A percentile compares a stretch with the other conserved stretches of the same genome.
phyloP scores from a whole-genome alignment of 1,140 invertebrate species.

The Lethrus apterus region DNA sequence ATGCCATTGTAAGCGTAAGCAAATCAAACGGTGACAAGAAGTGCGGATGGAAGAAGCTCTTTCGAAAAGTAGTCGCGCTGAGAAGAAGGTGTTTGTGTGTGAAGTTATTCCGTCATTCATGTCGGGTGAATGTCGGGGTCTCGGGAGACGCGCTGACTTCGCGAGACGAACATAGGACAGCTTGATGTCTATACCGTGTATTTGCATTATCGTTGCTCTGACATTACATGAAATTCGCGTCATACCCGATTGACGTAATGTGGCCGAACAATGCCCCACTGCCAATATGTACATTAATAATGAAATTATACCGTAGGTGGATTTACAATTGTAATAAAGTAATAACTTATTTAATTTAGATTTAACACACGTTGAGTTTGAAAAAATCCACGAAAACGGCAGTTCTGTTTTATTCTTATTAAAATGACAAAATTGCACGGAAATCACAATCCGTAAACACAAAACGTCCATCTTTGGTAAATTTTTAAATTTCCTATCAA shows the following conservation, averaged over 20 bases:
- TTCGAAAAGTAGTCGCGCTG: slow-evolving; percentile 22
- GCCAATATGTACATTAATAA: too few species aligned
- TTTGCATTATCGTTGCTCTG: slow-evolving; percentile 9
- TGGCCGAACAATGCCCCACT: slow-evolving; percentile 11
- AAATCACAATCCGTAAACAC: too few species aligned
- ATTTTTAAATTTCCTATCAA: too few species aligned
- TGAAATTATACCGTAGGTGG: too few species aligned
- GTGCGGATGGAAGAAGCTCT: slow-evolving; percentile 20
- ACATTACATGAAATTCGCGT: not conserved
- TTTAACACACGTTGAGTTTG: too few species aligned
- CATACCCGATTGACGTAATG: slow-evolving; percentile 6
- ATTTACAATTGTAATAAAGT: too few species aligned
- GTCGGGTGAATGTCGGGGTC: slow-evolving; percentile 27
- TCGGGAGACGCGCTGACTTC: slow-evolving; percentile 24
- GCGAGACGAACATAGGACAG: slow-evolving; percentile 29
- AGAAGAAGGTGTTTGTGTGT: slow-evolving; percentile 23
- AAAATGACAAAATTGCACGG: too few species aligned
- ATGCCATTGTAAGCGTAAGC: too few species aligned
- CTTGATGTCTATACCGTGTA: slow-evolving; percentile 21
- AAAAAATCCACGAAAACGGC: too few species aligned
- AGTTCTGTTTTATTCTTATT: too few species aligned
- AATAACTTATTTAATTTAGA: too few species aligned
- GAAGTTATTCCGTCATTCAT: slow-evolving; percentile 30
- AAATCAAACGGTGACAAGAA: slow-evolving; percentile 17
- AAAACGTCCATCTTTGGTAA: too few species aligned